Conservation (phyloP, 2,113 vertebrate genomes). For the Melanerpes formicivorus region DNA sequence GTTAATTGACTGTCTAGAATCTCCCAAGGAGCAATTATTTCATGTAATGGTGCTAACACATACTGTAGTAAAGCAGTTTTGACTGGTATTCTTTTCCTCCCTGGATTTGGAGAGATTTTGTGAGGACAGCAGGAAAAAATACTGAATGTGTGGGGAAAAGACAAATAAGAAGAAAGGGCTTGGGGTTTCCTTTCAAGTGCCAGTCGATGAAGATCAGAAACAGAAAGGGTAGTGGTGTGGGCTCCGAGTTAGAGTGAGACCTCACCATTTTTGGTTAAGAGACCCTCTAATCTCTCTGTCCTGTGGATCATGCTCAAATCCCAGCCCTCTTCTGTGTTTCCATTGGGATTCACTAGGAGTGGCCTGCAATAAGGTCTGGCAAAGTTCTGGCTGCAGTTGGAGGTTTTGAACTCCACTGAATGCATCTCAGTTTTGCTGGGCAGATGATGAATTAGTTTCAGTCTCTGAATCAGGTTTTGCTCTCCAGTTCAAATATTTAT, state of each 20-base stretch:
- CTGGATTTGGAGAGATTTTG: constrained; percentile 18
- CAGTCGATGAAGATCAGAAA: neutral
- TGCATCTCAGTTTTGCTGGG: neutral
- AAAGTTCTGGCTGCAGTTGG: neutral
- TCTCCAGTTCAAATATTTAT: neutral
- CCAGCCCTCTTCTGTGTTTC: neutral
- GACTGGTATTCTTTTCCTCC: neutral
- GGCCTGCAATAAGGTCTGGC: neutral
- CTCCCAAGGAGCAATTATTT: constrained; percentile 67
- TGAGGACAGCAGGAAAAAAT: neutral
- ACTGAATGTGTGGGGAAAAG: neutral
- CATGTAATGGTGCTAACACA: constrained; percentile 14
- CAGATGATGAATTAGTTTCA: neutral
- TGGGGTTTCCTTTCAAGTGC: neutral
- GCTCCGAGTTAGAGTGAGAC: neutral
- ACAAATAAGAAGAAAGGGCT: neutral
- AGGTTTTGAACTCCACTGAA: neutral
- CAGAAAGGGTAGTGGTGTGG: neutral
- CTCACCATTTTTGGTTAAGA: neutral
- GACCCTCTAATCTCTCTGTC: too few relatives aligned
- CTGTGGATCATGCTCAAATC: neutral
- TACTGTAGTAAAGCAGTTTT: neutral
- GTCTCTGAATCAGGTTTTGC: neutral
- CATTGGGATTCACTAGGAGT: neutral
- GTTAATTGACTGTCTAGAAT: constrained; percentile 63